Percentiles rank a stretch among this genome's conserved stretches.
Evolutionary conservation across 2,797 vertebrate genomes (phyloP).

Genomic region (Cynodonichthys magdalenae): DNA sequence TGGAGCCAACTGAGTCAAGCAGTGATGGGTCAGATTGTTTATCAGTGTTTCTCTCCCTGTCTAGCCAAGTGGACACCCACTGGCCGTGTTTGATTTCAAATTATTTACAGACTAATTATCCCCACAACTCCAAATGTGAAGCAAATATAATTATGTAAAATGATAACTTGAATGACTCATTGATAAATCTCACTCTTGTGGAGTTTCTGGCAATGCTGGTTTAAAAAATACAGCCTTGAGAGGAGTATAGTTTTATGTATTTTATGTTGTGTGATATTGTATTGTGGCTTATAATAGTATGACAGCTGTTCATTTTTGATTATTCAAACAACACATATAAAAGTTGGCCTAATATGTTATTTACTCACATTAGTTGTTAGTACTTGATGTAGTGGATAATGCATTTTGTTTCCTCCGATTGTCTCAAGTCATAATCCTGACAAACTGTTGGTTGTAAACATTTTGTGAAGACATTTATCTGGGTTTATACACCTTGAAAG

Average conservation of each 20-base stretch:
- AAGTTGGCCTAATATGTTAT: neutral
- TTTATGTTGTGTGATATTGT: conserved; percentile 7
- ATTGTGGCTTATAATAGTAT: neutral
- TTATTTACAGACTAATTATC: conserved; percentile 66
- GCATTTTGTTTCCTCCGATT: conserved; percentile 20
- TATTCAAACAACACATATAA: neutral
- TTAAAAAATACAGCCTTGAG: neutral
- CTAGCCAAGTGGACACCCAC: conserved; percentile 49
- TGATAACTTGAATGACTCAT: conserved; percentile 36
- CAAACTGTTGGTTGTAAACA: conserved; percentile 53
- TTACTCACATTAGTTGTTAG: neutral
- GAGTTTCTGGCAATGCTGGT: neutral
- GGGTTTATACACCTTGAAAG: conserved; percentile 42
- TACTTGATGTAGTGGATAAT: conserved; percentile 18
- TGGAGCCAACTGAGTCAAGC: conserved; percentile 42
- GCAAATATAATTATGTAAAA: conserved; percentile 40
- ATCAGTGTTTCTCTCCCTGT: conserved; percentile 45
- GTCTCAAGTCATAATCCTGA: conserved; percentile 43
- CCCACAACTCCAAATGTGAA: conserved; percentile 33
- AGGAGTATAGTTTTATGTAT: neutral
- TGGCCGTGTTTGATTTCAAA: conserved; percentile 56
- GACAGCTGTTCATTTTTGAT: conserved; percentile 10
- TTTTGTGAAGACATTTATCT: conserved; percentile 49
- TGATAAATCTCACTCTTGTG: conserved; percentile 12
- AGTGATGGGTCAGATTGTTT: conserved; percentile 62